Conservation (phyloP, 92 coral and sea anemone species). For the Meandrina meandrites region DNA sequence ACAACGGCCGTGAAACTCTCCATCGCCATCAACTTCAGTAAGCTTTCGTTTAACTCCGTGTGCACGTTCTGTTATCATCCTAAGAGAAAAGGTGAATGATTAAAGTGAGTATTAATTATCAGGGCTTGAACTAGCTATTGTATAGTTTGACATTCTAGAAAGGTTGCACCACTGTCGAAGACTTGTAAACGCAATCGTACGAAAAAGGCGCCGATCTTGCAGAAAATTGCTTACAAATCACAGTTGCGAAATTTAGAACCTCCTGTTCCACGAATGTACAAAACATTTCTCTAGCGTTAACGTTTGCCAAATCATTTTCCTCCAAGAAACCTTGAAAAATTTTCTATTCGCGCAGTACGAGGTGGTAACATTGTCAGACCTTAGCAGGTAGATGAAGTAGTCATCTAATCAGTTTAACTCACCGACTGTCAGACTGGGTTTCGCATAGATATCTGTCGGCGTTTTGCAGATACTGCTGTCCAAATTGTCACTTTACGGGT, state of each 20-base stretch:
- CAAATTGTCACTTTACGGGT: slow-evolving; percentile 29
- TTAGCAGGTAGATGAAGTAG: slow-evolving; percentile 56
- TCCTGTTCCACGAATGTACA: not conserved
- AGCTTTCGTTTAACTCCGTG: slow-evolving; percentile 88
- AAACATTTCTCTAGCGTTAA: not conserved
- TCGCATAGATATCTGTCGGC: slow-evolving; percentile 28
- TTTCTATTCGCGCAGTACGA: not conserved
- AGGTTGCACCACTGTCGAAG: slow-evolving; percentile 11
- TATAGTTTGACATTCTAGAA: not conserved
- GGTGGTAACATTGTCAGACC: slow-evolving; percentile 49
- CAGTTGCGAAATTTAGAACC: not conserved
- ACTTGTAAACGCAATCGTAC: not conserved
- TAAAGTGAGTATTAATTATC: not conserved
- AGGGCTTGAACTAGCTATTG: not conserved
- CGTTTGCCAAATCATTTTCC: not conserved
- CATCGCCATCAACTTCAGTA: slow-evolving; percentile 70
- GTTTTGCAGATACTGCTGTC: slow-evolving; percentile 29
- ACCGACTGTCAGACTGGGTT: slow-evolving; percentile 58
- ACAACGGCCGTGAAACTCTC: slow-evolving; percentile 74
- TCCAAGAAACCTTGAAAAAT: not conserved
- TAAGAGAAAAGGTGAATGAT: slow-evolving; percentile 19
- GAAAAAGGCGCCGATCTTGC: slow-evolving; percentile 5
- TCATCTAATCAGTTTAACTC: slow-evolving; percentile 46
- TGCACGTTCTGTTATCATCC: slow-evolving; percentile 84
- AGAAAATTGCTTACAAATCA: not conserved